phyloP scores from a whole-genome alignment of 2,113 vertebrate genomes.

The Menidia beryllina region DNA sequence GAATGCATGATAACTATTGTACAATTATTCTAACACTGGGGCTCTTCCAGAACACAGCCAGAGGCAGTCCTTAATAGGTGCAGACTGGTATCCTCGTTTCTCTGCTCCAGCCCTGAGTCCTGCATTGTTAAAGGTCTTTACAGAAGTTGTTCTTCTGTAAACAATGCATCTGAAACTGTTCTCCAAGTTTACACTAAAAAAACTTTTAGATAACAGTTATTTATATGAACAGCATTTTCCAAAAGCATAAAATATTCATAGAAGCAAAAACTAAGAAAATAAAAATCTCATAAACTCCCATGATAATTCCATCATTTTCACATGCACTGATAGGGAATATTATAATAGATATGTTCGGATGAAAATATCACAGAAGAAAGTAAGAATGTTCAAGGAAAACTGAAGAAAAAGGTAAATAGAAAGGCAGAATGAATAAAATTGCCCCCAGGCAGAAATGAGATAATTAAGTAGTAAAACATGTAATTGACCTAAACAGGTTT shows the following conservation, averaged over 20 bases:
- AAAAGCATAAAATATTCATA: too few species aligned
- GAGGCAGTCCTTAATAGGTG: background rate
- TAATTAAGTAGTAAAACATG: constrained; percentile 22
- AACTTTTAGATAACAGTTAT: background rate
- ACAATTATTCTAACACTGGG: too few species aligned
- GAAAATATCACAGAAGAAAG: constrained; percentile 38
- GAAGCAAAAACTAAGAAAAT: too few species aligned
- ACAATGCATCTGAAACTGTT: background rate
- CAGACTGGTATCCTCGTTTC: background rate
- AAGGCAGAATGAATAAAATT: background rate
- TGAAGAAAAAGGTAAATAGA: background rate
- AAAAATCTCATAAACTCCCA: background rate
- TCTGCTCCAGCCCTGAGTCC: background rate
- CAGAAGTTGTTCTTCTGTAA: background rate
- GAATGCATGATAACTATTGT: too few species aligned
- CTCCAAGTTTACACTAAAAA: too few species aligned
- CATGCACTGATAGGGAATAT: background rate
- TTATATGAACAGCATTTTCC: too few species aligned
- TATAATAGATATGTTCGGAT: constrained; percentile 23
- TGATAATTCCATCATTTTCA: too few species aligned
- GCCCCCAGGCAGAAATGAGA: constrained; percentile 14
- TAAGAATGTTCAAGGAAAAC: background rate
- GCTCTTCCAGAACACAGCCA: too few species aligned
- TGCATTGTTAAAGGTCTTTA: too few species aligned
- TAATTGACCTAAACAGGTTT: constrained; percentile 11